Evolutionary conservation across 2,113 vertebrate species (phyloP), one percentile per base, ranked within the genome.

Genomic region (Arvicanthis niloticus): DNA sequence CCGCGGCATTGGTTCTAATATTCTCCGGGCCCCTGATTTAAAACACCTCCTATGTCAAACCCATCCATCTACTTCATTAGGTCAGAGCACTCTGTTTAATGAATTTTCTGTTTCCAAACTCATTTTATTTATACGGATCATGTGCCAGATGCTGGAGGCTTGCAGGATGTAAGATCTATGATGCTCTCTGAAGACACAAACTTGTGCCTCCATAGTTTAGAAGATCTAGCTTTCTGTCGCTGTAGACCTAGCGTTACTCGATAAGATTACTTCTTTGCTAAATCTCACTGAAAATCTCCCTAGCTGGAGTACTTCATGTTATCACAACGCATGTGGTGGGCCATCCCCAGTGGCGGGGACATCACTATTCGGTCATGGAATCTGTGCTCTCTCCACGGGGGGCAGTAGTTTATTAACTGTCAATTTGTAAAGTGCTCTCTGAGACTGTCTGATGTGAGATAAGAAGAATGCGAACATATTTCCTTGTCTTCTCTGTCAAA

Each of bases 381-480:
- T 82, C 48, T 84, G 56, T 62, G 73, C 4, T 67, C 85, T 76
- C 87, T 68, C 95, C 90, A 67, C 58, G 48, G 90, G 88, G 75
- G n/a, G 4, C 87, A 91, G 88, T 95, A 85, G 92, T 93, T 97
- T 95, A 94, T 93, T 88, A 91, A 65, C 90, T 96, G 96, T 94
- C 95, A 88, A 94, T 96, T 91, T 97, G 84, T 88, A 80, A 96
- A 96, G 93, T 96, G 92, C 92, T 88, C 87, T 95, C 82, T 94
- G 93, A 93, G 80, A 86, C 81, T 91, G 62, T 96, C 73, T 65
- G 48, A 45, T 58, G 73, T 7, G 40, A 80, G 88, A 73, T 7
- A 80, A 72, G 31, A 42, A 53, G 48, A 75, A 37, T 6, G 7
- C 29, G 85, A 87, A 88, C 80, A 67, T 93, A 92, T 88, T 93